Percentiles rank a stretch among this genome's conserved stretches.
Conservation (phyloP, 2,888 invertebrate species). For the Tholera decimalis region DNA sequence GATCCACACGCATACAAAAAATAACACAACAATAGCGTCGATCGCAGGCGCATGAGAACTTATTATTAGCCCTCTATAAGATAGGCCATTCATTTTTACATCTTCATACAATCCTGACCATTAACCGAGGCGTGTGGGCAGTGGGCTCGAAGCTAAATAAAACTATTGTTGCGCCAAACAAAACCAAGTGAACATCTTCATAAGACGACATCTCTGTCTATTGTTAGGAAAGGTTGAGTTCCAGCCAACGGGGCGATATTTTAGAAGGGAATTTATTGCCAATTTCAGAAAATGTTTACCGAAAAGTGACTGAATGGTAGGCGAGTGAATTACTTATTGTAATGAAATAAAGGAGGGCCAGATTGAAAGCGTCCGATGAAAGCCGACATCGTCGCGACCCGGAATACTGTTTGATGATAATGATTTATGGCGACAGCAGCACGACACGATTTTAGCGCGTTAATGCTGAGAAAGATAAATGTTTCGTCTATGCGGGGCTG, state of each 20-base stretch:
- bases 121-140: conserved; percentile 91
- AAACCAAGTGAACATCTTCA: conserved; percentile 91
- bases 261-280: conserved; percentile 89
- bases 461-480: conserved; percentile 88
- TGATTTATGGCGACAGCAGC: conserved; percentile 89
- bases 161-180: conserved; percentile 89
- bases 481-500: conserved; percentile 78
- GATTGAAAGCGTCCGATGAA: conserved; percentile 90
- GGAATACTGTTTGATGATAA: conserved; percentile 87
- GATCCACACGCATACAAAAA: conserved; percentile 79
- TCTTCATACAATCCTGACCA: conserved; percentile 90
- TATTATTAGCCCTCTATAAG: conserved; percentile 89
- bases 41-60: conserved; percentile 89
- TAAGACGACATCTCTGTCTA: conserved; percentile 83
- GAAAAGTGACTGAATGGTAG: conserved; percentile 88
- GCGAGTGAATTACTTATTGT: conserved; percentile 90
- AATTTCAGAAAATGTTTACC: conserved; percentile 89
- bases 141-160: conserved; percentile 90
- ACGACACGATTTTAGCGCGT: conserved; percentile 86
- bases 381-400: conserved; percentile 81
- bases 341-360: conserved; percentile 89
- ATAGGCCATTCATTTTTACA: conserved; percentile 88
- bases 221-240: conserved; percentile 82
- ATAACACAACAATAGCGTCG: conserved; percentile 86
- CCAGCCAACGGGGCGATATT: conserved; percentile 81